A percentile compares a stretch with the other conserved stretches of the same genome.
These are phyloP conservation scores for Amorpha juglandis DNA, from an alignment of 2,888 invertebrate genomes.

Conservation along the genomic window DNA sequence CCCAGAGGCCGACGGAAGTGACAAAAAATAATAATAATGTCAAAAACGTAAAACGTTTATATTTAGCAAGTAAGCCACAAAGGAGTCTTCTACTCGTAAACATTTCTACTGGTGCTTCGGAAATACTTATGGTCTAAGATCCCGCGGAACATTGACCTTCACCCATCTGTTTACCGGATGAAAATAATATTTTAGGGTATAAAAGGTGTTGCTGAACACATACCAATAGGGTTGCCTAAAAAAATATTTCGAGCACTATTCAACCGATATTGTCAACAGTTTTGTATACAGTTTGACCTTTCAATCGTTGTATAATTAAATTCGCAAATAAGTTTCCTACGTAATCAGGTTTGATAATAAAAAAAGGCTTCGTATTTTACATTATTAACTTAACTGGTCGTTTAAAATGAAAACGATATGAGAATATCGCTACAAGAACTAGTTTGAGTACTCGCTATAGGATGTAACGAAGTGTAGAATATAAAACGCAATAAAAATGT, in stretches of 20 bases:
- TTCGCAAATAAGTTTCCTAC: conserved; percentile 6
- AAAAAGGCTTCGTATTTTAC: background rate
- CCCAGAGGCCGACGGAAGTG: no score
- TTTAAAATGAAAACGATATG: background rate
- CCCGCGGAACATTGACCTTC: no score
- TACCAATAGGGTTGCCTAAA: no score
- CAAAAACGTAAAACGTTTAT: no score
- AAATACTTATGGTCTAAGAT: no score
- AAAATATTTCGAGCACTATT: background rate
- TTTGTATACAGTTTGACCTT: conserved; percentile 12
- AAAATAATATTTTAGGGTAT: no score
- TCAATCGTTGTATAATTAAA: conserved; percentile 12
- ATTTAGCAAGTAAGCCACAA: no score
- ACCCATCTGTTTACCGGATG: no score
- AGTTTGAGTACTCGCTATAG: background rate
- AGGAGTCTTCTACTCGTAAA: no score
- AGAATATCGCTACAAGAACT: background rate
- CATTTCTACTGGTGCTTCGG: no score
- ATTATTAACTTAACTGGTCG: background rate
- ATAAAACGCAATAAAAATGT: background rate
- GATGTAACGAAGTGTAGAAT: background rate
- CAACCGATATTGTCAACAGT: conserved; percentile 12
- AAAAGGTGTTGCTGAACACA: background rate
- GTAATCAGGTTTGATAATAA: background rate
- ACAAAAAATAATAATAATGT: no score